Base-by-base conservation (phyloP, 2,888 invertebrate genomes). In the Polyommatus icarus region DNA sequence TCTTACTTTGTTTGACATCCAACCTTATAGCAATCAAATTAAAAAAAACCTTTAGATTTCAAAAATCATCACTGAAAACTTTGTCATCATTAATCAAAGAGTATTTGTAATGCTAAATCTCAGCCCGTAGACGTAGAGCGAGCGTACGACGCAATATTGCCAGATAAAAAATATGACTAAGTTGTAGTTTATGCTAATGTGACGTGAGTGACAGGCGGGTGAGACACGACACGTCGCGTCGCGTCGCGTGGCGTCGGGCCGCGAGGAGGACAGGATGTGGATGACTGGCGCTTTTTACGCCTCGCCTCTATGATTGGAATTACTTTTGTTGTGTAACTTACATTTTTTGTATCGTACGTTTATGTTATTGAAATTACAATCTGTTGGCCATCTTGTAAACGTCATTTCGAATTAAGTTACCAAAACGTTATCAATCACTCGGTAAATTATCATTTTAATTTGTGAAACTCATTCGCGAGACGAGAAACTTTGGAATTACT, bases 181-280 rank as follows among this genome's bases (percentile, higher is more conserved):
- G 79, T 81, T 78, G 82, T 76, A 81, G 79, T 77, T 81, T 87
- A 88, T 88, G 87, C 81, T 84, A 88, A 89, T 88, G 79, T 81
- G 80, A 76, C 78, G 78, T 76, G 80, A 78, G 75, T 75, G 75
- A 75, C 54, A 54, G 75, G 20, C 50, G 79, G 79, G 78, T 80
- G 79, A 80, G 82, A 83, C 80, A 54, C 57, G 57, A 59, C 77
- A 73, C 71, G 77, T 59, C 32, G 67, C 67, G 61, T 29, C 61
- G 61, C 29, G 67, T 67, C 67, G 67, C 67, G 67, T 67, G 29
- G 61, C 59, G 59, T 77, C 54, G 72, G 50, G 73, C 73, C 73
- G 73, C 32, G 77, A 77, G 79, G 84, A 81, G 79, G 84, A 81
- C 88, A 88, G 89, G 88, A 88, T 87, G 86, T 85, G 75, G 81